Percentiles rank a stretch among this genome's conserved stretches.
Conservation (phyloP, 1,140 invertebrate genomes). For the Araneus ventricosus region DNA sequence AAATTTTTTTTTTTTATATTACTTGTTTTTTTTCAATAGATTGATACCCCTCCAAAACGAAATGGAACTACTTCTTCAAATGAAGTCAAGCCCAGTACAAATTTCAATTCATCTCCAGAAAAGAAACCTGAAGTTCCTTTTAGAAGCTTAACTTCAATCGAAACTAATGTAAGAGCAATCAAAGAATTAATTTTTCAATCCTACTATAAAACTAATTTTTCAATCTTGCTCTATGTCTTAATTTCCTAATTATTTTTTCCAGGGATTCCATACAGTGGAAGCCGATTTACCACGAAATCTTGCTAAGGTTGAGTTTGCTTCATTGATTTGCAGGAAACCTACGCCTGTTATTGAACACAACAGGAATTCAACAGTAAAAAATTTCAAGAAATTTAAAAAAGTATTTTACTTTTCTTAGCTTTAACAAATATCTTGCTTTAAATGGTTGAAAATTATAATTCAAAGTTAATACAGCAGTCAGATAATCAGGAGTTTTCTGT, state of each 20-base stretch:
- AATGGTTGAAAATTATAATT: too few relatives aligned
- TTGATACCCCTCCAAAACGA: neutral
- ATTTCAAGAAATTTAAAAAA: conserved; percentile 72
- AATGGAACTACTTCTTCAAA: neutral
- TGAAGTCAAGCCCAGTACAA: neutral
- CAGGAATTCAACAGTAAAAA: conserved; percentile 37
- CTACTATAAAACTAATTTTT: neutral
- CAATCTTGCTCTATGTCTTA: neutral
- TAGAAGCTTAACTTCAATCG: neutral
- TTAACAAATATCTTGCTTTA: too few relatives aligned
- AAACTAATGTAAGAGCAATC: neutral
- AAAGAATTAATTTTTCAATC: neutral
- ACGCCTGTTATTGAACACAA: neutral
- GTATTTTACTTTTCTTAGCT: neutral
- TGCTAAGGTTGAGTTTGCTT: neutral
- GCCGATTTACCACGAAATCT: conserved; percentile 43
- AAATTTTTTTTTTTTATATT: too few relatives aligned
- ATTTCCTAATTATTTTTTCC: neutral
- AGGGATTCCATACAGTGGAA: neutral
- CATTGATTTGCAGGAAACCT: conserved; percentile 27
- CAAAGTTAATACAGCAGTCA: too few relatives aligned
- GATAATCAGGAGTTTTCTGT: too few relatives aligned
- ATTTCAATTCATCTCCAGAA: neutral
- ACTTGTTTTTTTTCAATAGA: neutral
- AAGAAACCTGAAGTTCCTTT: neutral